These are phyloP conservation scores for Geodia barretti DNA, from an alignment of 37 sponge, comb jelly and placozoan genomes.

Conservation along the genomic window DNA sequence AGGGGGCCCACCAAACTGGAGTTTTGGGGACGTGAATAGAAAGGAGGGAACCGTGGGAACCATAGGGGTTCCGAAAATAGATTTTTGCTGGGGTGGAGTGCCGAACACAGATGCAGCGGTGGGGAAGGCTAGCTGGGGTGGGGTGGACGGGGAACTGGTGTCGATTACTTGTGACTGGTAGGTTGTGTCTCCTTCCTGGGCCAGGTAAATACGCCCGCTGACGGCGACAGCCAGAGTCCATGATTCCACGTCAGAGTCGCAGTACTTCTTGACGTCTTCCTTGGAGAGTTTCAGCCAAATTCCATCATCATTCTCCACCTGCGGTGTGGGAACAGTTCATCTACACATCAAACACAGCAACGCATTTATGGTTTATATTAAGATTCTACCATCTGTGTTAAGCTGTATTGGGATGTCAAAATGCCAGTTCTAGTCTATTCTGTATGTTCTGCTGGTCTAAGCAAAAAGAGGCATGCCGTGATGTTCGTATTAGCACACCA, in stretches of 20 bases:
- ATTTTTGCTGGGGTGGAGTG: constrained; percentile 29
- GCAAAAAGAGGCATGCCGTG: no score
- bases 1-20: constrained; percentile 27
- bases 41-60: constrained; percentile 11
- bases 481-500: no score
- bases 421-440: background rate
- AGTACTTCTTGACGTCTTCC: constrained; percentile 61
- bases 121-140: constrained; percentile 19
- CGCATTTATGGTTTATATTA: background rate
- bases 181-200: constrained; percentile 50
- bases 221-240: constrained; percentile 86
- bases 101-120: constrained; percentile 81
- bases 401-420: background rate
- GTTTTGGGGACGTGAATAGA: background rate
- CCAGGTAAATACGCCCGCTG: constrained; percentile 68
- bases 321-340: background rate
- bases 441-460: no score
- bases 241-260: constrained; percentile 55
- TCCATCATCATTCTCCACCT: constrained; percentile 86
- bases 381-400: background rate
- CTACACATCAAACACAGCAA: background rate
- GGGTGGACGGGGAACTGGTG: background rate
- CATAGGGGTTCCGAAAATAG: constrained; percentile 25
- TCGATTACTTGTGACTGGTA: constrained; percentile 37
- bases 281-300: constrained; percentile 85